Percentiles rank a stretch among this genome's conserved stretches.
Conservation (phyloP, 2,888 invertebrate species). For the Oscheius sp. region DNA sequence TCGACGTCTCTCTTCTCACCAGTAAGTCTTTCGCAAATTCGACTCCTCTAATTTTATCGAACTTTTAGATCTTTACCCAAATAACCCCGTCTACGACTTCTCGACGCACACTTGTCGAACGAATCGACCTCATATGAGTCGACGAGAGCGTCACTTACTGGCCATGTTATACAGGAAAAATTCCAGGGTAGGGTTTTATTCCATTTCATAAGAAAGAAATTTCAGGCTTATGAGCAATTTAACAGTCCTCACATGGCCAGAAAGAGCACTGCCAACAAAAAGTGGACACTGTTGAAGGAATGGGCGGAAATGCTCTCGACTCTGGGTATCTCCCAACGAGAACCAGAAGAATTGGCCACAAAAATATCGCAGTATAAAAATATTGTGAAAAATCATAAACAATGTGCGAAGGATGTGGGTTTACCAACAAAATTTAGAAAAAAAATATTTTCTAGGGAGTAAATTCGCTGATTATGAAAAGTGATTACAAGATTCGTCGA, state of each 20-base stretch:
- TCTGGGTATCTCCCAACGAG: constrained; percentile 23
- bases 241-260: constrained; percentile 3
- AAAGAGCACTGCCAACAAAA: constrained; percentile 6
- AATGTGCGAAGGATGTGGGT: constrained; percentile 13
- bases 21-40: no score
- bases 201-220: neutral
- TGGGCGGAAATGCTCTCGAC: constrained; percentile 4
- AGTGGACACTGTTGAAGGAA: constrained; percentile 21
- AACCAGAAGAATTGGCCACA: constrained; percentile 28
- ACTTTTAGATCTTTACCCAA: neutral
- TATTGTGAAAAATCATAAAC: constrained; percentile 28
- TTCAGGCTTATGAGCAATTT: constrained; percentile 17
- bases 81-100: neutral
- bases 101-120: constrained; percentile 12
- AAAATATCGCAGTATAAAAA: constrained; percentile 33
- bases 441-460: constrained; percentile 16
- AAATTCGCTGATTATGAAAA: constrained; percentile 8
- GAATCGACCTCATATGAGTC: constrained; percentile 30
- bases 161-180: constrained; percentile 24
- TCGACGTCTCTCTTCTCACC: no score
- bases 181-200: neutral
- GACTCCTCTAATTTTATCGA: no score
- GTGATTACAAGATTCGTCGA: constrained; percentile 23
- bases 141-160: constrained; percentile 19
- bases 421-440: neutral